Conservation (phyloP, 2,113 vertebrate species). For the Pterocles burchelli region DNA sequence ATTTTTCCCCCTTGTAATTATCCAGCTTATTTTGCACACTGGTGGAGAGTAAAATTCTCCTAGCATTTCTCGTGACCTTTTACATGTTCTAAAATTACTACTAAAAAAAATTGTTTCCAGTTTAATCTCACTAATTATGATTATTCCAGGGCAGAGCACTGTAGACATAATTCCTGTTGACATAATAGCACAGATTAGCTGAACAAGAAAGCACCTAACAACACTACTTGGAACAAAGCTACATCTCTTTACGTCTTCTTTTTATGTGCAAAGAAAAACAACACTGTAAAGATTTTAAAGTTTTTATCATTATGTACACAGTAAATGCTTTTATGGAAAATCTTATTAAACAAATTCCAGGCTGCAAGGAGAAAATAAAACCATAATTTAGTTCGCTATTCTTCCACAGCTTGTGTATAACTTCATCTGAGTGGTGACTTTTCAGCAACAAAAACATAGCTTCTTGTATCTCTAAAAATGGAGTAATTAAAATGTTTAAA, state of each 20-base stretch:
- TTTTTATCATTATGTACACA: not conserved
- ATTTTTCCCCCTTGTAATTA: not conserved
- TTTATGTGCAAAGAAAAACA: slow-evolving; percentile 6
- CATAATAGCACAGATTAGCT: not conserved
- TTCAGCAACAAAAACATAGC: not conserved
- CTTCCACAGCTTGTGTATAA: not conserved
- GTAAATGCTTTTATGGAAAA: not conserved
- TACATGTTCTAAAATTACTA: slow-evolving; percentile 1
- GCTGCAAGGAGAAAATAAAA: not conserved
- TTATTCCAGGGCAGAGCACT: not conserved
- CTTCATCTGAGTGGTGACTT: not conserved
- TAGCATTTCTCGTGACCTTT: not conserved
- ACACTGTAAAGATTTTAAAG: not conserved
- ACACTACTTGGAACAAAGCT: not conserved
- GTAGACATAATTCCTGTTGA: not conserved
- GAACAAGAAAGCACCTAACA: not conserved
- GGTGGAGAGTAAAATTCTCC: not conserved
- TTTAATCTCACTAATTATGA: slow-evolving; percentile 23
- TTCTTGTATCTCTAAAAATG: not conserved
- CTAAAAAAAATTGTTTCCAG: not conserved
- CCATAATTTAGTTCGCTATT: not conserved
- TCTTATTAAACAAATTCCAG: not conserved
- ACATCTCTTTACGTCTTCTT: not conserved
- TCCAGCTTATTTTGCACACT: not conserved
- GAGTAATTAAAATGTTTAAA: not conserved